These are phyloP conservation scores for Meda fulgida DNA, from an alignment of 2,797 vertebrate genomes.

Conservation along the genomic window DNA sequence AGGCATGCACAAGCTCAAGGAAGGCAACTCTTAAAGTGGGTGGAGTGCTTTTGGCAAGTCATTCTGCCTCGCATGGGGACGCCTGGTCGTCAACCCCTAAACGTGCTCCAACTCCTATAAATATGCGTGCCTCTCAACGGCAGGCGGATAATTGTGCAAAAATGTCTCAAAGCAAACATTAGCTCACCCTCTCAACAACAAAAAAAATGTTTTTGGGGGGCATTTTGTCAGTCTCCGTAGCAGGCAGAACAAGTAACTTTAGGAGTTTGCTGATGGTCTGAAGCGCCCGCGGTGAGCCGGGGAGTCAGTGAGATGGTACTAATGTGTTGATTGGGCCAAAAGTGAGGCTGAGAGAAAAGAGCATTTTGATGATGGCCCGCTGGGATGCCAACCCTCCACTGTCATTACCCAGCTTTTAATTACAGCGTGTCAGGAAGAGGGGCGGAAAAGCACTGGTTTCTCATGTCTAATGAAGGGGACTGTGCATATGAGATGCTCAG, in stretches of 20 bases:
- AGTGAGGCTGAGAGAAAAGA: constrained; percentile 61
- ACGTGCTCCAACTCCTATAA: constrained; percentile 26
- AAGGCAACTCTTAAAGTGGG: constrained; percentile 41
- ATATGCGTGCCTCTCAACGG: constrained; percentile 19
- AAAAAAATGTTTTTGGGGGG: not conserved
- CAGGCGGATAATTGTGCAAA: constrained; percentile 13
- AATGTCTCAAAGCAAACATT: constrained; percentile 23
- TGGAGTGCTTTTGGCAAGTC: constrained; percentile 49
- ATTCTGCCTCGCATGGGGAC: constrained; percentile 19
- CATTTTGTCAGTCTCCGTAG: not conserved
- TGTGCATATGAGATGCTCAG: constrained; percentile 38
- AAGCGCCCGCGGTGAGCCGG: constrained; percentile 33
- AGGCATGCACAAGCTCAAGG: constrained; percentile 72
- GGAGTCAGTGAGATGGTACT: constrained; percentile 62
- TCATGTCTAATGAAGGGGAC: constrained; percentile 61
- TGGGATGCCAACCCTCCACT: constrained; percentile 71
- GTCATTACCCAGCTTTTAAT: constrained; percentile 75
- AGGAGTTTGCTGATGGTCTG: constrained; percentile 21
- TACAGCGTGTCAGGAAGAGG: constrained; percentile 70
- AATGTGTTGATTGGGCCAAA: constrained; percentile 68
- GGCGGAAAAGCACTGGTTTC: constrained; percentile 74
- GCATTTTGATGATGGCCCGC: constrained; percentile 69
- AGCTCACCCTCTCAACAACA: constrained; percentile 9
- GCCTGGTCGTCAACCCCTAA: constrained; percentile 26
- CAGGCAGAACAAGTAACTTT: constrained; percentile 17